A percentile compares a stretch with the other conserved stretches of the same genome.
Conservation (phyloP, 2,797 vertebrate species). For the Clarias fuscus region DNA sequence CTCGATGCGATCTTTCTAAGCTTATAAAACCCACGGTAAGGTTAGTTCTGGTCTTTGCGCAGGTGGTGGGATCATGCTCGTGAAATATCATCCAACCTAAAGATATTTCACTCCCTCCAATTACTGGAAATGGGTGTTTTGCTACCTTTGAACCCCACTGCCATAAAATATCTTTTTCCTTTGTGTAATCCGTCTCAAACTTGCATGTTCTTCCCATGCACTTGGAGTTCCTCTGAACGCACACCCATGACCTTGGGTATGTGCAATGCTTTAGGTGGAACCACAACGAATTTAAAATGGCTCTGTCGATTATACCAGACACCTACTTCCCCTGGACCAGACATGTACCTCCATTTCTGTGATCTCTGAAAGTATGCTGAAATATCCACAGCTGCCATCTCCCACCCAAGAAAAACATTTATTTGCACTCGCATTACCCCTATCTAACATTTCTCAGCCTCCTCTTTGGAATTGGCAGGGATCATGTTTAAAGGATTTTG, state of each 20-base stretch:
- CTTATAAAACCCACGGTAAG: not conserved
- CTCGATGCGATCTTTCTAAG: not conserved
- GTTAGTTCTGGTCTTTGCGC: not conserved
- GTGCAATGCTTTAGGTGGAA: conserved; percentile 4
- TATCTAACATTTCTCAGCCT: conserved; percentile 31
- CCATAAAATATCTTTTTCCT: not conserved
- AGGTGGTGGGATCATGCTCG: not conserved
- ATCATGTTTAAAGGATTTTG: conserved; percentile 19
- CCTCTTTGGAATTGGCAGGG: conserved; percentile 19
- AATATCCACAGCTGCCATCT: not conserved
- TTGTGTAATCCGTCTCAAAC: not conserved
- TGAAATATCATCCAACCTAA: not conserved
- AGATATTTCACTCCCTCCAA: not conserved
- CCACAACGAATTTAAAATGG: conserved; percentile 14
- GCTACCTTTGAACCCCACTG: not conserved
- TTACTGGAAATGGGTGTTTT: not conserved
- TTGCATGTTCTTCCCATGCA: not conserved
- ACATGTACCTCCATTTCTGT: conserved; percentile 26
- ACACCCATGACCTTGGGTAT: not conserved
- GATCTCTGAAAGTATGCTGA: conserved; percentile 13
- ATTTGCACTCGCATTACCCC: conserved; percentile 13
- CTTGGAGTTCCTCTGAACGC: not conserved
- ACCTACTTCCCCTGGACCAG: conserved; percentile 16
- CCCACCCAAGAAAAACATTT: conserved; percentile 27
- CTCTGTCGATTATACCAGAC: conserved; percentile 30